Evolutionary conservation across 2,113 vertebrate species (phyloP).

Genomic region (Saimiri boliviensis): DNA sequence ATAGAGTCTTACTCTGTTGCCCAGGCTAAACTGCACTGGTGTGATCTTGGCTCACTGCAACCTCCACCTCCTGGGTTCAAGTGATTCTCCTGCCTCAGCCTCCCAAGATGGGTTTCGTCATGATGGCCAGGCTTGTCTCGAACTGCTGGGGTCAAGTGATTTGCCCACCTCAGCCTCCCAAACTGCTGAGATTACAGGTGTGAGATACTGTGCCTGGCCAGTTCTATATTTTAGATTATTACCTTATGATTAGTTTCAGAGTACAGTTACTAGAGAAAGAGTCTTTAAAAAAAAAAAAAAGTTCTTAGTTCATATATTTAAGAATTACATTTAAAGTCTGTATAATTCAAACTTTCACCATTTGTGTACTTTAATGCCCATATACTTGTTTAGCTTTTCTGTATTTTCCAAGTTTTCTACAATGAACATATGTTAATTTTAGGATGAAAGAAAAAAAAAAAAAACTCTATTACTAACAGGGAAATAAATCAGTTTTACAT

Average conservation of each 20-base stretch:
- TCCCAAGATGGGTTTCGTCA: no score
- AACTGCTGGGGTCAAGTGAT: no score
- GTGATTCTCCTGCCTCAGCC: no score
- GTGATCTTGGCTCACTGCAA: no score
- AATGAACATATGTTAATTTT: not conserved
- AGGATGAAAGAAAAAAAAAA: not conserved
- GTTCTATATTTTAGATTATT: not conserved
- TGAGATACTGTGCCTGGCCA: no score
- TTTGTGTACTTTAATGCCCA: not conserved
- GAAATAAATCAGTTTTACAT: constrained; percentile 5
- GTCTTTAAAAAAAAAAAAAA: not conserved
- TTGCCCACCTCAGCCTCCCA: no score
- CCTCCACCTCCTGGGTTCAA: no score
- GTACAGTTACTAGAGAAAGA: not conserved
- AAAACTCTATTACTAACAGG: not conserved
- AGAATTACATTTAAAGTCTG: not conserved
- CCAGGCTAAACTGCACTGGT: no score
- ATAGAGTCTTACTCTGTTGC: no score
- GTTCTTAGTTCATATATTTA: not conserved
- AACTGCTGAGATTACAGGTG: no score
- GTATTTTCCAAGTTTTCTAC: not conserved
- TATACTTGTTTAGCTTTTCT: not conserved
- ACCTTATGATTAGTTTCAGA: not conserved
- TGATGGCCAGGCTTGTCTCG: no score
- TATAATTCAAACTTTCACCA: not conserved